Base-by-base conservation (phyloP, 2,888 invertebrate genomes). In the Nomada ruficornis region DNA sequence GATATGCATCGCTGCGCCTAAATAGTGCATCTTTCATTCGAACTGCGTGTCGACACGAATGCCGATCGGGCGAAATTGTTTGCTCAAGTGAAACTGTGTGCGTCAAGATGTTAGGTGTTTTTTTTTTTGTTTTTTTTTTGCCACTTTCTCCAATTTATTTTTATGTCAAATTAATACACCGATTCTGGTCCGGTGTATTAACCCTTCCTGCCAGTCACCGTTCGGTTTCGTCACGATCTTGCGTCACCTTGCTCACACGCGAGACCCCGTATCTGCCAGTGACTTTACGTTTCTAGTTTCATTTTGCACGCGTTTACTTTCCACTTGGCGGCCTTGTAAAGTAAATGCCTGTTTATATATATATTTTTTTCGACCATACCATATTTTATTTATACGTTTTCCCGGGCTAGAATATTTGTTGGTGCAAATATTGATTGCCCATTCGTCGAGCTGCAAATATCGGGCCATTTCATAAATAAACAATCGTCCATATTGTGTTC, bases 141-240 rank as follows among this genome's bases (percentile, higher is more conserved):
- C 18, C n/a, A 70, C 73, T 73, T 73, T 80, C 76, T 64, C 76
- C 15, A 13, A 11, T n/a, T 72, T 57, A 52, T 62, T 55, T 67
- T 11, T 47, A 54, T 44, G 57, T 29, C 50, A 44, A 77, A 72
- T 67, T 2, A 47, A 76, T 65, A 64, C 63, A 50, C 7, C 79
- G 69, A 80, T 83, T 52, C 47, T 2, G 42, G 64, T 68, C 26
- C 47, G 81, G 83, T 59, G 81, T 82, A 74, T 77, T 70, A 74
- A 83, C 82, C 73, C 62, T 74, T 70, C 20, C 64, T 52, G 82
- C 69, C 73, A 73, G 73, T 81, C 77, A 70, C 60, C 55, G 69
- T 50, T 70, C 54, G 15, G 20, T 81, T 81, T 81, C 81, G 55
- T 62, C 78, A 81, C 44, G 36, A 18, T 47, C 50, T 74, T 75